Evolutionary conservation across 2,113 vertebrate genomes (phyloP), one percentile per base, ranked within the genome.

Genomic region (Phyllostomus hastatus): DNA sequence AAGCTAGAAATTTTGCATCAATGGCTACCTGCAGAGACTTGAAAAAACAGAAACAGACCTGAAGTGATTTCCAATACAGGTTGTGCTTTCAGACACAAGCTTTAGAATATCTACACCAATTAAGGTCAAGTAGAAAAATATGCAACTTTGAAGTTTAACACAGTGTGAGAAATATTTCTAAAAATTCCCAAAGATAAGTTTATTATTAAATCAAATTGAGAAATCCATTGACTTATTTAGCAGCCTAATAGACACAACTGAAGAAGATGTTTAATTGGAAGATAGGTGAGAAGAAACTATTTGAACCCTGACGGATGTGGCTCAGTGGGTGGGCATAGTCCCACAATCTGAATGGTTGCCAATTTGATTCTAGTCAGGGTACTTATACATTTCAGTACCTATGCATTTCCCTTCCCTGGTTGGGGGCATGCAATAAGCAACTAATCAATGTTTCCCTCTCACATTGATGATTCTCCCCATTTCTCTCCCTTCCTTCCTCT

Each of bases 1-100:
- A 16, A 64, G 43, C 5, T 64, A 57, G 17, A 38, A 64, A 70
- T 24, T 11, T 20, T 26, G 4, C 11, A 26, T 7, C 0, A 15
- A 20, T 14, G 52, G 22, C 26, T 20, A 38, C 15, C 24, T 52
- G 46, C 5, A 70, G 38, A 41, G 31, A 14, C 11, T 14, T 3
- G 0, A 67, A 31, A 26, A 20, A 16, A 19, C 28, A 41, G 17
- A 72, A 64, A 35, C 8, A 6, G n/a, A 26, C 10, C 26, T 2
- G 0, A 10, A 43, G 20, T 43, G 8, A 1, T n/a, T 72, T 15
- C 41, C 33, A 12, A 48, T 28, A 1, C 1, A 5, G 3, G 9
- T 28, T 64, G 6, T 31, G 10, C 11, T 6, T 64, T 33, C 46
- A 43, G 73, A 80, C 11, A 31, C 24, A 52, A 22, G 8, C n/a